Base-by-base conservation (phyloP, 2,888 invertebrate species). In the Corythucha ciliata region DNA sequence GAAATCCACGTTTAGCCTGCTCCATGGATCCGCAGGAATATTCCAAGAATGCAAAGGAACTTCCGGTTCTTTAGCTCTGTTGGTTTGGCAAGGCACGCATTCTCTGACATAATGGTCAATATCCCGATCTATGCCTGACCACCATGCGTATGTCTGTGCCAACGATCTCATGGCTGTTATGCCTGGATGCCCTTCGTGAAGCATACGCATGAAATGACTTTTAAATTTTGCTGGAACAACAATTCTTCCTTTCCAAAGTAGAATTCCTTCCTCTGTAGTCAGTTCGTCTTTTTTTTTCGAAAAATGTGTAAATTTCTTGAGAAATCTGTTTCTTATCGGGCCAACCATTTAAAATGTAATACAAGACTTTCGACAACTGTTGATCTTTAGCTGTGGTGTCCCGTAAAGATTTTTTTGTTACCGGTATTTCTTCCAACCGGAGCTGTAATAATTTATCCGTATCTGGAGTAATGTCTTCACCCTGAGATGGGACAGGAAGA, bases 1-100 rank as follows among this genome's bases (percentile, higher is more conserved):
- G 29, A 57, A 62, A 53, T 63, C 61, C 4, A 53, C 52, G 49
- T 62, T 62, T 1, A 61, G 54, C 2, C 60, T 44, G 2, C 32
- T 39, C 61, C 59, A 63, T 20, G 46, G 48, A n/a, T 39, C 50
- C 2, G 52, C 25, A 24, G 62, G 58, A 45, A 55, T 58, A 4
- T 56, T 59, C 58, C 59, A 59, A 3, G 58, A 47, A 3, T 56
- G 56, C 3, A 58, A 37, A 3, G 57, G 56, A 1, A 55, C 51
- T 3, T 57, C 24, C 3, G 40, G 52, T 33, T 59, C 58, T 21
- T 29, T 46, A 40, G 57, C 56, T 36, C 49, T 34, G n/a, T 53
- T 48, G 6, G 39, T 44, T 37, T 51, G 33, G 32, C 60, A 61
- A 6, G 21, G 46, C 7, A 40, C 37, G 24, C 40, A 40, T 14